Evolutionary conservation across 2,888 invertebrate genomes (phyloP).

Genomic region (Nephrotoma guestfalica): DNA sequence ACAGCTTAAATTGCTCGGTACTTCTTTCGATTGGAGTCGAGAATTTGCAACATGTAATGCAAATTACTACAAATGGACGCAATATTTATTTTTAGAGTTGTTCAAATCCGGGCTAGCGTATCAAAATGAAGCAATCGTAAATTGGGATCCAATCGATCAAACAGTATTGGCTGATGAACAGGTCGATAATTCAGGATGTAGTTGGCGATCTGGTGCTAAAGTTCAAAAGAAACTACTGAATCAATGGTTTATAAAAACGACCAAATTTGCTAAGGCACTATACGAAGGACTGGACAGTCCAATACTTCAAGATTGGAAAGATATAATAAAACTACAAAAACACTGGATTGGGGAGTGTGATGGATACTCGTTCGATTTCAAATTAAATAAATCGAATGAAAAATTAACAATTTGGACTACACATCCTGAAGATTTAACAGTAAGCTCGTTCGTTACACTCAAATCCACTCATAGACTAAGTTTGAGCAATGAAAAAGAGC

Average conservation of each 20-base stretch:
- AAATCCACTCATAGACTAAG: conserved; percentile 34
- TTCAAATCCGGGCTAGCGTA: conserved; percentile 74
- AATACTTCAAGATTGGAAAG: conserved; percentile 61
- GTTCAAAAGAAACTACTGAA: conserved; percentile 76
- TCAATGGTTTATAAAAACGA: conserved; percentile 94
- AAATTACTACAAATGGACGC: conserved; percentile 91
- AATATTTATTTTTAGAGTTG: conserved; percentile 80
- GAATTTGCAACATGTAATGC: conserved; percentile 82
- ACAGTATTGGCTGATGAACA: conserved; percentile 98
- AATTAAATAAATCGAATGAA: conserved; percentile 29
- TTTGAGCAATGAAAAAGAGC: conserved; percentile 32
- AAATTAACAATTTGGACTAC: conserved; percentile 55
- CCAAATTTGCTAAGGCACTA: conserved; percentile 58
- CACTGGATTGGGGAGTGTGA: conserved; percentile 84
- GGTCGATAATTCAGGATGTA: conserved; percentile 77
- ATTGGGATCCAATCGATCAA: conserved; percentile 97
- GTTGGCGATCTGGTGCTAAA: conserved; percentile 93
- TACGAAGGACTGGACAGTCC: conserved; percentile 56
- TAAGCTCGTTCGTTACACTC: conserved; percentile 56
- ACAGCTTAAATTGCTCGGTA: conserved; percentile 60
- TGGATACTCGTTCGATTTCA: conserved; percentile 58
- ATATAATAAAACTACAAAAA: conserved; percentile 68
- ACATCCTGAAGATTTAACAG: conserved; percentile 54
- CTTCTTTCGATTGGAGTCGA: conserved; percentile 85
- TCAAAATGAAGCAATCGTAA: conserved; percentile 73